phyloP scores from a whole-genome alignment of 1,140 invertebrate genomes.

The Ips nitidus region DNA sequence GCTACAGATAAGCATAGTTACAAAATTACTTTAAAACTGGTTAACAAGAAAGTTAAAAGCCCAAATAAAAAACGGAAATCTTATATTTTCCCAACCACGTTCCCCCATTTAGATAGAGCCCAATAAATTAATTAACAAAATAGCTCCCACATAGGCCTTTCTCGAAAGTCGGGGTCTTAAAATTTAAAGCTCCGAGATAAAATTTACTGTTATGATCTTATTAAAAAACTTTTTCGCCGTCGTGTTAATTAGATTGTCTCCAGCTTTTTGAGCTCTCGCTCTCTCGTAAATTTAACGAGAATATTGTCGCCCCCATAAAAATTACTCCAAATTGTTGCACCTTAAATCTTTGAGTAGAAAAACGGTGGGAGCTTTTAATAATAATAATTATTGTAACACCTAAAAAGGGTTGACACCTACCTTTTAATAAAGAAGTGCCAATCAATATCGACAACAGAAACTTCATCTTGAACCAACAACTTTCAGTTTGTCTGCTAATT shows the following conservation, averaged over 20 bases:
- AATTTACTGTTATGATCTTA: slow-evolving; percentile 26
- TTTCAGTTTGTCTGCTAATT: slow-evolving; percentile 13
- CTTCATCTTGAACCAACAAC: slow-evolving; percentile 12
- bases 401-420: slow-evolving; percentile 2
- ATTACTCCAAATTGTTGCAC: slow-evolving; percentile 5
- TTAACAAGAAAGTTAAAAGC: no score
- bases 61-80: background rate
- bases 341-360: no score
- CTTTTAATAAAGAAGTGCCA: slow-evolving; percentile 15
- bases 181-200: slow-evolving; percentile 7
- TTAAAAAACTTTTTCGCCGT: slow-evolving; percentile 16
- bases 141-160: slow-evolving; percentile 11
- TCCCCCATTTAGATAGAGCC: slow-evolving; percentile 4
- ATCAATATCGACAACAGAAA: slow-evolving; percentile 20
- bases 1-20: no score
- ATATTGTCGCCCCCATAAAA: slow-evolving; percentile 4
- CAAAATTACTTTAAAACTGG: no score
- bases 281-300: slow-evolving; percentile 15
- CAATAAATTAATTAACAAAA: slow-evolving; percentile 22
- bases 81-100: slow-evolving; percentile 10
- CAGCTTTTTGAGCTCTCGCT: background rate
- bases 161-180: slow-evolving; percentile 6
- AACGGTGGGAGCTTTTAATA: no score
- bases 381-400: no score
- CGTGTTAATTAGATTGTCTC: slow-evolving; percentile 18